Evolutionary conservation across 2,888 invertebrate genomes (phyloP), one percentile per base, ranked within the genome.

Genomic region (Drosophila pegasa): DNA sequence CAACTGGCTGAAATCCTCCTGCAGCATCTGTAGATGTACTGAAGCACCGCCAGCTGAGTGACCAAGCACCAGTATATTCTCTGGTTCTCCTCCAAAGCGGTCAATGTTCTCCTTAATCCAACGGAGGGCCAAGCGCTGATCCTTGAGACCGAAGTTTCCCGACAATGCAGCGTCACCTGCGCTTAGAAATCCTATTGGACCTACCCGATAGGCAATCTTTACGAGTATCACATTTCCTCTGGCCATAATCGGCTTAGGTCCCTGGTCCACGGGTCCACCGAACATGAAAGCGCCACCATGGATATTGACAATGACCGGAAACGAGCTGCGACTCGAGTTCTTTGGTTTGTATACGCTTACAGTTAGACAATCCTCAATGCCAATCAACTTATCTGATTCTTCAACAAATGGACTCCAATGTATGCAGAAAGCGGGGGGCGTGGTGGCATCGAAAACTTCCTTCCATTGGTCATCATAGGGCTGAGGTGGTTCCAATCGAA

Each of bases 1-100:
- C 33, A 84, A 9, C 2, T 78, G 51, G 14, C 64, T 58, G 2
- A 89, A 77, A 4, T 85, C 67, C 10, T 94, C 94, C 0, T 95
- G 94, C n/a, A 96, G 79, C 74, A 94, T 94, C 75, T 96, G 96
- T 71, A 95, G 94, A 89, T 96, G 95, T 0, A 95, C 95, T 78
- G 96, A 95, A 7, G 95, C 95, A 29, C 95, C 96, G 0, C 96
- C 96, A 0, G 96, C 95, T 4, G 96, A 96, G 87, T 94, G 93
- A 3, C 96, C 96, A 0, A 94, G 91, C 5, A 96, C 90, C 0
- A 95, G 95, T 20, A 96, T 93, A 64, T 94, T 94, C 47, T 94
- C 93, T 1, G 95, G 94, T 0, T 72, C 70, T 0, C 80, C 80
- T 0, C 75, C 79, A 16, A 80, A 80, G 3, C 96, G 95, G 0